These are phyloP conservation scores for Meloidogyne exigua DNA, from an alignment of 1,140 invertebrate genomes.

Conservation along the genomic window DNA sequence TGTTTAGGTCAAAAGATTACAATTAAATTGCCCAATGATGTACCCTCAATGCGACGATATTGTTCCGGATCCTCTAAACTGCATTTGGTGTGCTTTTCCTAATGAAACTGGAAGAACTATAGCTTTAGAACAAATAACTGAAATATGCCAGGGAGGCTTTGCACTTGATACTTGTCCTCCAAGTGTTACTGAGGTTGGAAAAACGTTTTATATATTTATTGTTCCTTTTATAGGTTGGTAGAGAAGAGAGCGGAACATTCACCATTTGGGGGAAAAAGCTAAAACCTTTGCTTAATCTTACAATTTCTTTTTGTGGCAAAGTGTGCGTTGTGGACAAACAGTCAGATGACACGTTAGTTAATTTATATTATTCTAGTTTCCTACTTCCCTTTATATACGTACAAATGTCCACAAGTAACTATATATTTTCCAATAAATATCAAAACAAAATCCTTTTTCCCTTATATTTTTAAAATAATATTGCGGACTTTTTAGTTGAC, in stretches of 20 bases:
- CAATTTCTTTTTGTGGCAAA: slow-evolving; percentile 9
- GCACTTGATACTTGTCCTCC: slow-evolving; percentile 15
- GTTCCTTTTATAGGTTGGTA: neutral
- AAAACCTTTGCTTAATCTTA: neutral
- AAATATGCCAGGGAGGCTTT: slow-evolving; percentile 9
- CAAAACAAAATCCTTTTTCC: too few relatives aligned
- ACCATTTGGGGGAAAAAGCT: slow-evolving; percentile 20
- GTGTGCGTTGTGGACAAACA: neutral
- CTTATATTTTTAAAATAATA: too few relatives aligned
- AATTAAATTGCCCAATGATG: neutral
- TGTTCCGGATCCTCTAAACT: slow-evolving; percentile 11
- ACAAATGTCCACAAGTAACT: too few relatives aligned
- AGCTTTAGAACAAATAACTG: neutral
- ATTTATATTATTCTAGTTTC: neutral
- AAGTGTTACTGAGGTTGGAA: slow-evolving; percentile 10
- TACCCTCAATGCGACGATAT: slow-evolving; percentile 18
- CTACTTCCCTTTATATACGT: too few relatives aligned
- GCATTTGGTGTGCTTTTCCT: slow-evolving; percentile 21
- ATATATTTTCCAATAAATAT: too few relatives aligned
- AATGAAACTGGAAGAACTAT: slow-evolving; percentile 14
- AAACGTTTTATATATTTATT: neutral
- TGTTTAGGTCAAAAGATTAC: neutral
- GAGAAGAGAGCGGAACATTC: neutral
- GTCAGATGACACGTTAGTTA: neutral
- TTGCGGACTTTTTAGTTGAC: too few relatives aligned